These are phyloP conservation scores for Spondyliosoma cantharus DNA, from an alignment of 2,797 vertebrate species.

Conservation along the genomic window DNA sequence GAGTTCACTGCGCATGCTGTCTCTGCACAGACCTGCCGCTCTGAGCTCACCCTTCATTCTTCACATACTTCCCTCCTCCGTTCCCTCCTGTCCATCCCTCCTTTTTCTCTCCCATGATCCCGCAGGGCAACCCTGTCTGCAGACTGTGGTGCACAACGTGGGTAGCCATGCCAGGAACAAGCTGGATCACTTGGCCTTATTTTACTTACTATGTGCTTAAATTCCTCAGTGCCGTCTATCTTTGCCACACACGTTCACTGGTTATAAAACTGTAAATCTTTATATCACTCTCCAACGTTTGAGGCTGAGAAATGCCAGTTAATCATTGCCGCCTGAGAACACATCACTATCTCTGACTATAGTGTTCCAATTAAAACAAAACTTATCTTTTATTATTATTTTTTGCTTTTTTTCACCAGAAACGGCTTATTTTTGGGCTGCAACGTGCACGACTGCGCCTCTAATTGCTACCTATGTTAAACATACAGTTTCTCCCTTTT, in stretches of 20 bases:
- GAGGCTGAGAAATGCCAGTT: not conserved
- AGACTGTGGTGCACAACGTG: conserved; percentile 54
- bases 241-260: not conserved
- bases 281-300: not conserved
- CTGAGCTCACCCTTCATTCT: conserved; percentile 83
- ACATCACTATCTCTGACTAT: not conserved
- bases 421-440: not conserved
- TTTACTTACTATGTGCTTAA: conserved; percentile 11
- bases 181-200: conserved; percentile 36
- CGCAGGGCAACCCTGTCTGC: conserved; percentile 66
- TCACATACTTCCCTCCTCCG: conserved; percentile 78
- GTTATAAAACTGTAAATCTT: not conserved
- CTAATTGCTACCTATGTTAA: not conserved
- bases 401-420: conserved; percentile 1
- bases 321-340: not conserved
- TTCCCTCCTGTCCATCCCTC: conserved; percentile 72
- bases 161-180: conserved; percentile 38
- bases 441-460: not conserved
- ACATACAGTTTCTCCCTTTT: not conserved
- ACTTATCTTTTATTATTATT: not conserved
- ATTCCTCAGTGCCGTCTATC: too few relatives aligned
- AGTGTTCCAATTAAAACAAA: not conserved
- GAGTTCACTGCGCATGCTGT: conserved; percentile 78
- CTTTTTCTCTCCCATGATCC: conserved; percentile 66
- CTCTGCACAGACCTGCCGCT: conserved; percentile 85